phyloP scores from a whole-genome alignment of 2,888 invertebrate species.

The Noctua pronuba region DNA sequence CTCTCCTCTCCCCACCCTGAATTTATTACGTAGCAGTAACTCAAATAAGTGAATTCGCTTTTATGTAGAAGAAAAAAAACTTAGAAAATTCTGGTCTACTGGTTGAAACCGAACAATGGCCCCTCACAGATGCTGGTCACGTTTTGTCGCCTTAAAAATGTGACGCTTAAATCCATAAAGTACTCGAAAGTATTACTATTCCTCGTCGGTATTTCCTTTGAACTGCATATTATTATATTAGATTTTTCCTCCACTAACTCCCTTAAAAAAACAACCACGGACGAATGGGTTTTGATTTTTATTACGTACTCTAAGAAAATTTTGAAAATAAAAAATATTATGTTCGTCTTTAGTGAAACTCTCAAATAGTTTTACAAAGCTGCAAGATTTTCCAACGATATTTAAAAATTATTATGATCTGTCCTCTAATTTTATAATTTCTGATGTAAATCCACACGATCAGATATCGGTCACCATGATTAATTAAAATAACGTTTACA shows the following conservation, averaged over 20 bases:
- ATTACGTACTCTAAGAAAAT: neutral
- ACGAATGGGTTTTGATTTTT: conserved; percentile 49
- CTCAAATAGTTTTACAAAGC: neutral
- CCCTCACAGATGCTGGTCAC: conserved; percentile 83
- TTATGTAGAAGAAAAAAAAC: conserved; percentile 81
- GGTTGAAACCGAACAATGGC: conserved; percentile 86
- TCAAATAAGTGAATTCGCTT: conserved; percentile 87
- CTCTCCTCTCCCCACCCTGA: conserved; percentile 76
- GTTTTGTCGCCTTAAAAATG: conserved; percentile 89
- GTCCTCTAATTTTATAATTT: neutral
- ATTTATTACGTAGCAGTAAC: conserved; percentile 84
- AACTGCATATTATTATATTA: conserved; percentile 84
- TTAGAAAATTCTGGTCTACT: conserved; percentile 79
- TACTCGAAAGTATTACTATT: conserved; percentile 87
- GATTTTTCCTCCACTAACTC: conserved; percentile 70
- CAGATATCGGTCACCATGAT: conserved; percentile 14
- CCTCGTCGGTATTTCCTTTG: conserved; percentile 84
- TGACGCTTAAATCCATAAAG: conserved; percentile 88
- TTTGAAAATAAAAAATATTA: neutral
- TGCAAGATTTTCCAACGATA: neutral
- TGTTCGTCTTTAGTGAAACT: neutral
- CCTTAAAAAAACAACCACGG: conserved; percentile 56
- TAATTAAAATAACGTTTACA: conserved; percentile 37
- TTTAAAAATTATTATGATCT: neutral
- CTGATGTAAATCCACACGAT: neutral